phyloP scores from a whole-genome alignment of 2,113 vertebrate species.

The Bothrops jararaca region DNA sequence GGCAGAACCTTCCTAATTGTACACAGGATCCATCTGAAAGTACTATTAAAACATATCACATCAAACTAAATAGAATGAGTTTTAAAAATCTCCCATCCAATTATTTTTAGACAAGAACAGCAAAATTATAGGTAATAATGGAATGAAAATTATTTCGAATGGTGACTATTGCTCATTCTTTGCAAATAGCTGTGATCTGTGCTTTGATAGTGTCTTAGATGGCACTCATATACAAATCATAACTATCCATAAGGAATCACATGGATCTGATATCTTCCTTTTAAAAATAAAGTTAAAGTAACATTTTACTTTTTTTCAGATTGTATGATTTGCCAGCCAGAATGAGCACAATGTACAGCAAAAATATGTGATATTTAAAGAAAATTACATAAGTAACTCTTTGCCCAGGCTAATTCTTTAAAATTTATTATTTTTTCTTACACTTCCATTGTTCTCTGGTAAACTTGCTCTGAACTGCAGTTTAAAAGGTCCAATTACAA shows the following conservation, averaged over 20 bases:
- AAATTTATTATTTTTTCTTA: background rate
- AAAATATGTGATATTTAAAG: background rate
- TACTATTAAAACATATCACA: too few species aligned
- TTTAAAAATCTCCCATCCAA: background rate
- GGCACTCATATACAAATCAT: background rate
- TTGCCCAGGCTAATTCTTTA: background rate
- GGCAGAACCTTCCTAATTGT: background rate
- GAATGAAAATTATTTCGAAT: background rate
- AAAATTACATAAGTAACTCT: background rate
- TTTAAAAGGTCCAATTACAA: background rate
- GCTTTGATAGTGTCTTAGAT: background rate
- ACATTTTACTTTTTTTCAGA: background rate
- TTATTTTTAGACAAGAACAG: background rate
- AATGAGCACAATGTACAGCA: background rate
- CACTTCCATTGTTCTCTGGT: background rate
- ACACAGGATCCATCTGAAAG: background rate
- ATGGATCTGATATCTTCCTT: background rate
- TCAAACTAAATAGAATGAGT: too few species aligned
- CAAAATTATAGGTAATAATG: background rate
- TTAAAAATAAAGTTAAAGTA: background rate
- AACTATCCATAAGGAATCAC: background rate
- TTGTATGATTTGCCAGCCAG: background rate
- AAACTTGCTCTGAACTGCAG: background rate
- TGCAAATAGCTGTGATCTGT: background rate
- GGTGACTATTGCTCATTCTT: background rate